Conservation (phyloP, 2,888 invertebrate genomes). For the Dicroscelio sp. region DNA sequence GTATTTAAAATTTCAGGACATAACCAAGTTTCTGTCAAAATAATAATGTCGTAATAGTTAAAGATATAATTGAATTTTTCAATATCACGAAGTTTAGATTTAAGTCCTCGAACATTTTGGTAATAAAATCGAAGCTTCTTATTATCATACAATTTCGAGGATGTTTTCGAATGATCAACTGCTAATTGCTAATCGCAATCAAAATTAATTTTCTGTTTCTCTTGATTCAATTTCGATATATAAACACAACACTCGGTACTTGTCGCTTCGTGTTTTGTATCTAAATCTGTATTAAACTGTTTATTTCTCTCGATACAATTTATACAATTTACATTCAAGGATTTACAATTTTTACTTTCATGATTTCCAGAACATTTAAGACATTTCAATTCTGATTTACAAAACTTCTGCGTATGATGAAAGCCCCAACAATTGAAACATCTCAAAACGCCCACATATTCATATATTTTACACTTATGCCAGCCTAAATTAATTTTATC, state of each 20-base stretch:
- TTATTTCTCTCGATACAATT: slow-evolving; percentile 10
- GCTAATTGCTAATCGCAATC: background rate
- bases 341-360: background rate
- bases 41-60: slow-evolving; percentile 12
- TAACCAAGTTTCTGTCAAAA: slow-evolving; percentile 18
- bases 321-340: background rate
- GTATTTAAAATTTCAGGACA: background rate
- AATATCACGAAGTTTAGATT: background rate
- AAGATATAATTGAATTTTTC: background rate
- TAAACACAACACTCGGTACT: background rate
- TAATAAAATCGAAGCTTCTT: too few relatives aligned
- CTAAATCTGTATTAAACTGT: background rate
- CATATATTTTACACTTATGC: slow-evolving; percentile 26
- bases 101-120: background rate
- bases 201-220: slow-evolving; percentile 1
- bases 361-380: slow-evolving; percentile 11
- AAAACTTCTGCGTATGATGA: background rate
- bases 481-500: slow-evolving; percentile 31
- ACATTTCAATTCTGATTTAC: slow-evolving; percentile 5
- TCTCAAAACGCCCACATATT: background rate
- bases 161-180: too few relatives aligned
- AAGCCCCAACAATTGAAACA: slow-evolving; percentile 46
- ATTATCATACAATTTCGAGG: too few relatives aligned
- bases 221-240: background rate
- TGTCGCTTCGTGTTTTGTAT: background rate